phyloP scores from a whole-genome alignment of 2,113 vertebrate species.

The Brachirus orientalis region DNA sequence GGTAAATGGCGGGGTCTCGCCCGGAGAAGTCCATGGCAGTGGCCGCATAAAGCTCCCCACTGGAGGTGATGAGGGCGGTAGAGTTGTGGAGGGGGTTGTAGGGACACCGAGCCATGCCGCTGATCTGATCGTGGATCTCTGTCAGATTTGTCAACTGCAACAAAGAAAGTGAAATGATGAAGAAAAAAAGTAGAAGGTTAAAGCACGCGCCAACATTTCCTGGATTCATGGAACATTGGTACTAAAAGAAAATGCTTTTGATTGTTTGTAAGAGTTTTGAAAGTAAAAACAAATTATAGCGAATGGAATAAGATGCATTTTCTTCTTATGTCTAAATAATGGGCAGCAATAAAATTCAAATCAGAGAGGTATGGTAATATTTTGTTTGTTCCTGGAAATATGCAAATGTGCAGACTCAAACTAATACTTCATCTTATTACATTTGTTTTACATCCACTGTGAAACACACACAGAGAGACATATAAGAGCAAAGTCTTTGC shows the following conservation, averaged over 20 bases:
- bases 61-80: constrained; percentile 94
- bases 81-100: constrained; percentile 98
- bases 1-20: constrained; percentile 96
- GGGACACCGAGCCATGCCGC: constrained; percentile 97
- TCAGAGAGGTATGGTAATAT: constrained; percentile 40
- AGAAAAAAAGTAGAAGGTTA: neutral
- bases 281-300: too few species aligned
- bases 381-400: constrained; percentile 62
- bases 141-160: constrained; percentile 91
- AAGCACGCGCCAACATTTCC: too few species aligned
- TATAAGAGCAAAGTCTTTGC: constrained; percentile 28
- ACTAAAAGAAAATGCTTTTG: neutral
- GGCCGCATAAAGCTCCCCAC: constrained; percentile 94
- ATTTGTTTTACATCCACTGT: constrained; percentile 58
- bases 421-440: constrained; percentile 65
- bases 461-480: constrained; percentile 14
- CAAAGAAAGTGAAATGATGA: neutral
- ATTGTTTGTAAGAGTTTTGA: constrained; percentile 7
- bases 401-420: constrained; percentile 58
- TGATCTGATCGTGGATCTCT: constrained; percentile 96
- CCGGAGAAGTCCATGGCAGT: constrained; percentile 98
- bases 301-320: constrained; percentile 5
- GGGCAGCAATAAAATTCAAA: constrained; percentile 68
- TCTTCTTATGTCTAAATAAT: constrained; percentile 21
- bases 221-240: neutral